Base-by-base conservation (phyloP, 2,888 invertebrate species). In the Choristoneura rosaceana region DNA sequence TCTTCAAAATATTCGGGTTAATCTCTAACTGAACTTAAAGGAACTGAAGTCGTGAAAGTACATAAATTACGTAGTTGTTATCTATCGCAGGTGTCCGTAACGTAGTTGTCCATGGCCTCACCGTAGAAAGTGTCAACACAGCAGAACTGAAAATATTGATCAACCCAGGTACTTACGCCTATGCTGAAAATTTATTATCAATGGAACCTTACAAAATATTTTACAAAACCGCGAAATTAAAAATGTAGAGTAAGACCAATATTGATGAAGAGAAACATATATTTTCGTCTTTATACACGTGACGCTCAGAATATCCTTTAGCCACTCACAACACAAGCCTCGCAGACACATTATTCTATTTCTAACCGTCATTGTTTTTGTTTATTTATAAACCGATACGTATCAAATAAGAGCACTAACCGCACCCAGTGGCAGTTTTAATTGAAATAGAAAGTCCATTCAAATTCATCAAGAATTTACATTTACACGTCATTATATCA, bases 371-470 rank as follows among this genome's bases (percentile, higher is more conserved):
- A 69, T 68, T 70, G 65, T 69, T 65, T 73, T 55, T 55, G 66
- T 43, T 66, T 70, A 60, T 70, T 70, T 66, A 70, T 66, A 71
- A 59, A 66, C 75, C 74, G 47, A 73, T 74, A 70, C 75, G 73
- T 69, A 43, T 64, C 50, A 50, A 64, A 59, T 60, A 64, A 63
- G 59, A 59, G 58, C 50, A 15, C 45, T n/a, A 41, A 25, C 38
- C 78, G 67, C 71, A 76, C 78, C 80, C 81, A 80, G 76, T 79
- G 83, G 80, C 81, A 76, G 76, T 77, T 78, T 81, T 82, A 84
- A 87, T 87, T 86, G 87, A 87, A 88, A 88, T 88, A 88, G 89
- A 89, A 89, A 89, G 89, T 88, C 80, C 79, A 78, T 76, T 80
- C 78, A 77, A 82, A 81, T 84, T 83, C 82, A 85, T 85, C 84